Evolutionary conservation across 2,888 invertebrate genomes (phyloP), one percentile per base, ranked within the genome.

Genomic region (Glyphotaelius pellucidus): DNA sequence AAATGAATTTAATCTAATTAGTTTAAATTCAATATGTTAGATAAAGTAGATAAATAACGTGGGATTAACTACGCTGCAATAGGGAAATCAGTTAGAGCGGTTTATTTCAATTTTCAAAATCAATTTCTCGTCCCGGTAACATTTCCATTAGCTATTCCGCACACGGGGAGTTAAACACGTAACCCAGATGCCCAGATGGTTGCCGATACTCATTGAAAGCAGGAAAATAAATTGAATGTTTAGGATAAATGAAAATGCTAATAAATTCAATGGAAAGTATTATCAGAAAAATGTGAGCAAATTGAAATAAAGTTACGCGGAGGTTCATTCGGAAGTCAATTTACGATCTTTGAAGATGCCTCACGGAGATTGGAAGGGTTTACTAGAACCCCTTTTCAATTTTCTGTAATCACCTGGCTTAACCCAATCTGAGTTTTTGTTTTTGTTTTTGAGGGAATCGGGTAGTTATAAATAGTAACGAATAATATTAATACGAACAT

Each of bases 161-260:
- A 67, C 67, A 67, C 67, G 67, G 52, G 25, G 67, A 25, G 67
- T 11, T 42, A 42, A 2, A 19, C 7, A 67, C 67, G 67, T 67
- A 67, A 67, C 67, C 25, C 67, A n/a, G 67, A n/a, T 25, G 67
- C 67, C 25, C 67, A n/a, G 67, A n/a, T 25, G 67, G 25, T 67
- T 67, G 67, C 67, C 67, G 67, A n/a, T 25, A 67, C 25, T 67
- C 15, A 42, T 31, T 47, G 19, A 15, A 42, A 86, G 31, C 15
- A 15, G 42, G 7, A 11, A 30, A 9, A 42, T 42, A 42, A 86
- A 86, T n/a, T 31, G n/a, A 85, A 85, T 38, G 38, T 85, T 42
- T 25, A 38, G 19, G 35, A 38, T 85, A 38, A 47, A 85, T 85
- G 15, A 30, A 67, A 42, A 85, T 85, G 85, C 25, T 85, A 85